Base-by-base conservation (phyloP, 2,888 invertebrate species). In the Allophyes oxyacanthae region DNA sequence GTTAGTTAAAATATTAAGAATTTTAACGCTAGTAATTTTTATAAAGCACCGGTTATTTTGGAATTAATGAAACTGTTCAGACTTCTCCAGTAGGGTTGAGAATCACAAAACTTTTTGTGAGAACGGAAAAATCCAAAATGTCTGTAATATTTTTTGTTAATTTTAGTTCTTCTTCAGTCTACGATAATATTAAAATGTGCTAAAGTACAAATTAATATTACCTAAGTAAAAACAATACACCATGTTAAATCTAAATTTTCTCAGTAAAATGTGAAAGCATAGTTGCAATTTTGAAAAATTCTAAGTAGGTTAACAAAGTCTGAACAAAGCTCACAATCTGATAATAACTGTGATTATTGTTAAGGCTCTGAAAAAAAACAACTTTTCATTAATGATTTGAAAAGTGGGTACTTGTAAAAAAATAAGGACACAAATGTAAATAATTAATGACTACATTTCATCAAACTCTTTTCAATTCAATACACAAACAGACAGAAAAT, bases 201-300 rank as follows among this genome's bases (percentile, higher is more conserved):
- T 20, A 20, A 20, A 20, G 20, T 20, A 20, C 20, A 20, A 20
- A 3, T 20, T 20, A 4, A 20, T 20, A 20, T 4, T 20, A 20
- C 2, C n/a, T 20, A 20, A 20, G 2, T 20, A 20, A 20, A 20
- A 20, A 20, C 4, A 20, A 20, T 20, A 20, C 4, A 3, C 4
- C 2, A 20, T 20, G n/a, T 20, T 20, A 4, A 3, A 20, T 20
- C 2, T 20, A 20, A 53, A 44, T 56, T 69, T 64, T 68, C 63
- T 68, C 43, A 8, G 6, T 25, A 64, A 8, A 28, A 28, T 8
- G 6, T 28, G 64, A 69, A 56, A 69, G 70, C 64, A 37, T 14
- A 36, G 28, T 26, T 63, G 42, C 42, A 53, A 9, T 49, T 68
- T 43, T 69, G 43, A 32, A 64, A 55, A 54, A 64, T 20, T 45